Evolutionary conservation across 1,140 invertebrate species (phyloP).

Genomic region (Hycleus phaleratus): DNA sequence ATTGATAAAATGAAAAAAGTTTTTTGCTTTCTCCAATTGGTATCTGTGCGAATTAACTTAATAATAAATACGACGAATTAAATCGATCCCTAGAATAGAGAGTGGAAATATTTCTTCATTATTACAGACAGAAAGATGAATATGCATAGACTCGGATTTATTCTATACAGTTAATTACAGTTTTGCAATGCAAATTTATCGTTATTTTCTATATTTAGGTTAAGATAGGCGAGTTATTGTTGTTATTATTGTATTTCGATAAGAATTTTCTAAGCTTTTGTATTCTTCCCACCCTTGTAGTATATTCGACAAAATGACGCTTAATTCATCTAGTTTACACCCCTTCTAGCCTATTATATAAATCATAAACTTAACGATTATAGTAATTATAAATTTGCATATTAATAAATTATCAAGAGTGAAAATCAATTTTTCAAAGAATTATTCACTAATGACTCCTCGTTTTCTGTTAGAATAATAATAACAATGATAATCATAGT

Average conservation of each 20-base stretch:
- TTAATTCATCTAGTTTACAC: too few relatives aligned
- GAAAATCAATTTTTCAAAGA: too few relatives aligned
- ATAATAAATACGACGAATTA: not conserved
- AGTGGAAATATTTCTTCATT: slow-evolving; percentile 9
- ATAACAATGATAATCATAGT: too few relatives aligned
- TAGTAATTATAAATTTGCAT: too few relatives aligned
- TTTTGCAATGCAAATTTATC: slow-evolving; percentile 21
- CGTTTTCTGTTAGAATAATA: too few relatives aligned
- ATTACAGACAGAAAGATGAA: slow-evolving; percentile 6
- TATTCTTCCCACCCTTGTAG: too few relatives aligned
- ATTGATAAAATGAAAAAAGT: not conserved
- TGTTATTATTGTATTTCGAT: slow-evolving; percentile 4
- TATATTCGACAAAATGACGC: too few relatives aligned
- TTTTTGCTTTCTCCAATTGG: not conserved
- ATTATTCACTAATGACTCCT: too few relatives aligned
- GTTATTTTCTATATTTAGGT: slow-evolving; percentile 14
- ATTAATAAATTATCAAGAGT: too few relatives aligned
- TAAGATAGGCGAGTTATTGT: slow-evolving; percentile 8
- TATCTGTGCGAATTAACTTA: not conserved
- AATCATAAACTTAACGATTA: too few relatives aligned
- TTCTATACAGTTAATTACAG: slow-evolving; percentile 15
- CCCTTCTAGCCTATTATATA: too few relatives aligned
- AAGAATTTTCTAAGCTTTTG: not conserved
- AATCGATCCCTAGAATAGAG: not conserved
- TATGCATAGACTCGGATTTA: slow-evolving; percentile 14